phyloP scores from a whole-genome alignment of 2,888 invertebrate species.

The Nezara viridula region DNA sequence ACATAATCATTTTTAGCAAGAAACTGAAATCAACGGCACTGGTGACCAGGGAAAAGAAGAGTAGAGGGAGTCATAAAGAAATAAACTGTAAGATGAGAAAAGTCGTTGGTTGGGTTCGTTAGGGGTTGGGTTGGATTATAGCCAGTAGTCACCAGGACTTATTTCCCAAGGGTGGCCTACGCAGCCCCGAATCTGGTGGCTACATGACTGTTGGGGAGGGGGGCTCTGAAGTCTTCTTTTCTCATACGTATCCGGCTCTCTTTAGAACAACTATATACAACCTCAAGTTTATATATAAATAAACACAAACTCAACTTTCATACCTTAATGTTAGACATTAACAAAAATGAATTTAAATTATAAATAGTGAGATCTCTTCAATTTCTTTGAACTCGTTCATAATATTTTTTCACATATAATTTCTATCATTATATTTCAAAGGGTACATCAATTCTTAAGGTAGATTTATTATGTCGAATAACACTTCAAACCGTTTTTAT shows the following conservation, averaged over 20 bases:
- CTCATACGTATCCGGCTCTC: neutral
- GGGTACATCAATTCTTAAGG: no score
- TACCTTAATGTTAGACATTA: no score
- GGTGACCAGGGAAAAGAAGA: neutral
- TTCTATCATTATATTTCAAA: no score
- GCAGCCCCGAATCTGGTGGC: neutral
- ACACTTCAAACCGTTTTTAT: no score
- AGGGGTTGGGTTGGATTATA: neutral
- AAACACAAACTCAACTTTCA: no score
- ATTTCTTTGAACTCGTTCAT: no score
- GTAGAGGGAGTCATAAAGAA: neutral
- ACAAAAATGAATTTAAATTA: no score
- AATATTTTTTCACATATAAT: no score
- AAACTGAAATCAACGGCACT: neutral
- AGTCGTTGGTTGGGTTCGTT: neutral
- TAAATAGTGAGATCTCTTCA: no score
- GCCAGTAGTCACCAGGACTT: conserved; percentile 4
- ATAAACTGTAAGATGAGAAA: neutral
- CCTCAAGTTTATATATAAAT: no score
- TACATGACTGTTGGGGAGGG: neutral
- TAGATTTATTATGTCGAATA: no score
- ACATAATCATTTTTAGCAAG: no score
- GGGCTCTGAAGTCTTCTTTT: neutral
- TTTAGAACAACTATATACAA: neutral
- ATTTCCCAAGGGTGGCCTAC: neutral